Evolutionary conservation across 2,113 vertebrate species (phyloP).

Genomic region (Xiphophorus hellerii): DNA sequence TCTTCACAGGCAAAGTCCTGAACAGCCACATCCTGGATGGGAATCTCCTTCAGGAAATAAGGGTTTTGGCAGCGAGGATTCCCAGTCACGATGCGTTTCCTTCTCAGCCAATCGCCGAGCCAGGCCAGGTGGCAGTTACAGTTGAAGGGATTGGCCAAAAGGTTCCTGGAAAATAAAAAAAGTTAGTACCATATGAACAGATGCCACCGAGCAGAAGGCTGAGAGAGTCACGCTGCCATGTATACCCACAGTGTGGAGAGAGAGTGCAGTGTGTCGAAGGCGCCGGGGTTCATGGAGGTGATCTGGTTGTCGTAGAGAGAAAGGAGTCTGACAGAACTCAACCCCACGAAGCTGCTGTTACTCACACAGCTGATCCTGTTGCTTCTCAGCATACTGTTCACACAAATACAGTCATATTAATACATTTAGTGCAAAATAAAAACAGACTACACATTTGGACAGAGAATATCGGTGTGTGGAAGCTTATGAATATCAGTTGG

Average conservation of each 20-base stretch:
- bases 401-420: background rate
- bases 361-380: slow-evolving; percentile 96
- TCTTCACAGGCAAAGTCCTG: slow-evolving; percentile 99
- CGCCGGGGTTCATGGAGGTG: slow-evolving; percentile 91
- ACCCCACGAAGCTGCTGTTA: slow-evolving; percentile 93
- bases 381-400: slow-evolving; percentile 92
- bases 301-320: slow-evolving; percentile 98
- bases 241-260: slow-evolving; percentile 93
- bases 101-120: slow-evolving; percentile 96
- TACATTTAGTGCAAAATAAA: background rate
- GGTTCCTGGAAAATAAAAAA: slow-evolving; percentile 82
- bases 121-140: slow-evolving; percentile 97
- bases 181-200: background rate
- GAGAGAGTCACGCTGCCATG: background rate
- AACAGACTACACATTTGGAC: background rate
- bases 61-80: slow-evolving; percentile 97
- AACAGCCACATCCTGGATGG: slow-evolving; percentile 96
- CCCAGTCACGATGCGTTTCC: slow-evolving; percentile 95
- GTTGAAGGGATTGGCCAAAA: slow-evolving; percentile 98
- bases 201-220: background rate
- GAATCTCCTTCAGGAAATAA: slow-evolving; percentile 98
- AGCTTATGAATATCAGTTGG: background rate
- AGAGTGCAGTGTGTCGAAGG: slow-evolving; percentile 94
- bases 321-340: slow-evolving; percentile 94
- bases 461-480: slow-evolving; percentile 5